Conservation (phyloP, 2,113 vertebrate species). For the Chionodraco myersi region DNA sequence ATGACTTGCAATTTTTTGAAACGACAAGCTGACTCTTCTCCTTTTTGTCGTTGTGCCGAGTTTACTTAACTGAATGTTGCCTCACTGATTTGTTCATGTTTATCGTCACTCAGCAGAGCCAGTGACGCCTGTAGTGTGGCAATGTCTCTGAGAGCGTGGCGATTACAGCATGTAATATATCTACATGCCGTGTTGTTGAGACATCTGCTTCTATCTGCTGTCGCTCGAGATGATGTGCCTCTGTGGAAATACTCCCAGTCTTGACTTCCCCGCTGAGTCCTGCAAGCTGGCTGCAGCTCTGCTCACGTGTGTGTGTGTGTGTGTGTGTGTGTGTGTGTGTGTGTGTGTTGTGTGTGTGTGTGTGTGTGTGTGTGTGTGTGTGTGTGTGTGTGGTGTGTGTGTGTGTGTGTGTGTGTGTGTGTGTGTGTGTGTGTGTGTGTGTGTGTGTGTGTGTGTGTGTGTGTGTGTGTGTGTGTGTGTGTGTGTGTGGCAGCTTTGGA, state of each 20-base stretch:
- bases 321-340: not conserved
- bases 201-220: not conserved
- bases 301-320: slow-evolving; percentile 5
- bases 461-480: not conserved
- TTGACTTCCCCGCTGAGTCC: slow-evolving; percentile 35
- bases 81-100: not conserved
- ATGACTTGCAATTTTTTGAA: not conserved
- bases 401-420: no score
- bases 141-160: not conserved
- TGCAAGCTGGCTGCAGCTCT: slow-evolving; percentile 46
- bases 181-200: not conserved
- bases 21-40: not conserved
- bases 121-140: not conserved
- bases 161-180: not conserved
- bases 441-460: not conserved
- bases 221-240: slow-evolving; percentile 6
- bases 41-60: not conserved
- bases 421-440: not conserved
- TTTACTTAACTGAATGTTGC: not conserved
- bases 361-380: no score
- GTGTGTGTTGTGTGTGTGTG: not conserved
- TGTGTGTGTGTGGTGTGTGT: no score
- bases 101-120: not conserved
- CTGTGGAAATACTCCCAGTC: slow-evolving; percentile 12
- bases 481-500: not conserved